These are phyloP conservation scores for Arion vulgaris DNA, from an alignment of 1,140 invertebrate genomes.

Conservation along the genomic window DNA sequence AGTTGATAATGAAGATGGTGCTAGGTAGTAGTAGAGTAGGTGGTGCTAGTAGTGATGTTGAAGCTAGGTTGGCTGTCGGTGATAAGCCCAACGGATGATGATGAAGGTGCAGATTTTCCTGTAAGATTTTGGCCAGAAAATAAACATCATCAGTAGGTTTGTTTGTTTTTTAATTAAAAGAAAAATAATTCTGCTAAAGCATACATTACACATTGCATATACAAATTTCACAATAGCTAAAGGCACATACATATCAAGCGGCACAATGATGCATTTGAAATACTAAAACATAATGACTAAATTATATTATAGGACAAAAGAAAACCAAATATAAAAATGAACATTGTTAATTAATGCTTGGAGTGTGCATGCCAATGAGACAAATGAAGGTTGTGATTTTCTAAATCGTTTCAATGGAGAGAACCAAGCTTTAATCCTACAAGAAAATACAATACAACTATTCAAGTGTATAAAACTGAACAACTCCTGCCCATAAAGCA, in stretches of 20 bases:
- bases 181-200: not conserved
- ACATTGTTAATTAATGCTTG: too few species aligned
- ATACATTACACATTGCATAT: not conserved
- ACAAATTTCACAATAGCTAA: not conserved
- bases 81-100: slow-evolving; percentile 26
- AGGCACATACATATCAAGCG: not conserved
- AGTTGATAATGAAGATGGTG: slow-evolving; percentile 10
- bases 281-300: not conserved
- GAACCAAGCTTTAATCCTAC: too few species aligned
- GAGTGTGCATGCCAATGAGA: too few species aligned
- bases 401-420: too few species aligned
- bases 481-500: too few species aligned
- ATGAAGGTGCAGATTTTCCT: slow-evolving; percentile 21
- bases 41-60: slow-evolving; percentile 29
- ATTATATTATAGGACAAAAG: too few species aligned
- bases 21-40: slow-evolving; percentile 16
- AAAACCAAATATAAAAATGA: too few species aligned
- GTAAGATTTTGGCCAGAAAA: slow-evolving; percentile 29
- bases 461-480: too few species aligned
- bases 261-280: not conserved
- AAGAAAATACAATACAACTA: too few species aligned
- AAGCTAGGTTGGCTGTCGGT: slow-evolving; percentile 26
- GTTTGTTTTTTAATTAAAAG: too few species aligned
- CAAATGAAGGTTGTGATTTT: too few species aligned
- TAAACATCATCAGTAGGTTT: slow-evolving; percentile 1